A percentile compares a stretch with the other conserved stretches of the same genome.
These are phyloP conservation scores for Zapornia atra DNA, from an alignment of 2,113 vertebrate genomes.

Conservation along the genomic window DNA sequence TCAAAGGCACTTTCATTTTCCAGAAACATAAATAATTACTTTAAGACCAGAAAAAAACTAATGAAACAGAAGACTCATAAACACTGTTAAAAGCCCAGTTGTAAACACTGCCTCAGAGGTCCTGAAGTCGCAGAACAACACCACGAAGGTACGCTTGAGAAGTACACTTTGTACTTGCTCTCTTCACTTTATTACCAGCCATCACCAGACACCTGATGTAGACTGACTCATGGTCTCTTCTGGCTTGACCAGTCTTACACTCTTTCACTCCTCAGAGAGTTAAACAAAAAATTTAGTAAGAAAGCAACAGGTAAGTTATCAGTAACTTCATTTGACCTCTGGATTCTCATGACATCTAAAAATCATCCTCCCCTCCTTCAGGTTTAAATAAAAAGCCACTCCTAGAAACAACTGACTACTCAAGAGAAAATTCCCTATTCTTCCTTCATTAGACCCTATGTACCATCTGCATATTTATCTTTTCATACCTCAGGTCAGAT, in stretches of 20 bases:
- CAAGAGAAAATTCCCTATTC: background rate
- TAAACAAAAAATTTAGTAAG: background rate
- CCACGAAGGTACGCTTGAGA: background rate
- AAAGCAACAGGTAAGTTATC: background rate
- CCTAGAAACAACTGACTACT: background rate
- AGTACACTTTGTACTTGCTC: background rate
- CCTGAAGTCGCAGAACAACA: background rate
- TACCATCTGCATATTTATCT: background rate
- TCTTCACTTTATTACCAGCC: background rate
- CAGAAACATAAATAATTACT: background rate
- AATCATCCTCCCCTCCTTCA: too few relatives aligned
- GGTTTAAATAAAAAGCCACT: background rate
- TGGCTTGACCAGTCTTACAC: background rate
- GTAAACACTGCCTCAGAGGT: background rate
- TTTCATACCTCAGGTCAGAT: background rate
- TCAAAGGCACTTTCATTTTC: background rate
- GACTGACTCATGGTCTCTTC: background rate
- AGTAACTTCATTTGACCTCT: background rate
- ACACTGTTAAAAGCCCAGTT: background rate
- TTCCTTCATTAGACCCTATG: background rate
- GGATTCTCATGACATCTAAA: background rate
- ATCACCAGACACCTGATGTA: background rate
- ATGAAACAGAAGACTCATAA: background rate
- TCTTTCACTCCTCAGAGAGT: background rate
- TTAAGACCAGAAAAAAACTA: background rate